Evolutionary conservation across 2,797 vertebrate genomes (phyloP).

Genomic region (Etheostoma perlongum): DNA sequence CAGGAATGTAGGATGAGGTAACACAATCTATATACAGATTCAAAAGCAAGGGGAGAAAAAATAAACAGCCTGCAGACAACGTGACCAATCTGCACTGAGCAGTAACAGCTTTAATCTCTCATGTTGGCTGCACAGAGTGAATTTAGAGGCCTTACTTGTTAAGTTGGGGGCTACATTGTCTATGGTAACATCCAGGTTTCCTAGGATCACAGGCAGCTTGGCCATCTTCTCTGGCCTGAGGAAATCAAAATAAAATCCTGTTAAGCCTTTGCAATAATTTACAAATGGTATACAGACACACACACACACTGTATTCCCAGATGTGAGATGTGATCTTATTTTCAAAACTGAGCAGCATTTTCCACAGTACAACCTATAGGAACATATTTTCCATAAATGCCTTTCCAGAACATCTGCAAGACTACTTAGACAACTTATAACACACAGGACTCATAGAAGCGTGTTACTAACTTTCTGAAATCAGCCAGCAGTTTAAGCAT

Average conservation of each 20-base stretch:
- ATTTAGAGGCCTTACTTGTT: constrained; percentile 88
- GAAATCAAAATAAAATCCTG: constrained; percentile 66
- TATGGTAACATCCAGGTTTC: constrained; percentile 96
- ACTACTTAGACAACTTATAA: constrained; percentile 29
- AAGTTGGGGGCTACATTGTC: constrained; percentile 94
- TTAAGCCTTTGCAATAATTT: constrained; percentile 59
- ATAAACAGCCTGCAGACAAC: constrained; percentile 56
- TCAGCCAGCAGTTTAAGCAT: constrained; percentile 96
- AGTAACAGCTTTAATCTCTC: constrained; percentile 45
- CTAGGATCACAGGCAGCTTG: constrained; percentile 97
- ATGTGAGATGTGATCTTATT: constrained; percentile 52
- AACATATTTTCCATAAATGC: constrained; percentile 43
- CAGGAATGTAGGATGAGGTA: constrained; percentile 97
- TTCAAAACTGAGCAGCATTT: constrained; percentile 41
- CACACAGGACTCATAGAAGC: constrained; percentile 70
- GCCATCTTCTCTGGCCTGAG: constrained; percentile 97
- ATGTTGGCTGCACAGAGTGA: constrained; percentile 16
- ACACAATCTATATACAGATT: constrained; percentile 89
- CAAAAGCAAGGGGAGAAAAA: constrained; percentile 48
- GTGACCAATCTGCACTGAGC: constrained; percentile 31
- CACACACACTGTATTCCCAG: constrained; percentile 32
- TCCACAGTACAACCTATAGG: constrained; percentile 43
- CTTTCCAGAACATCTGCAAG: constrained; percentile 46
- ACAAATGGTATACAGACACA: constrained; percentile 4
- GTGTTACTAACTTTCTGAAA: constrained; percentile 95